These are phyloP conservation scores for Heterohyrax brucei DNA, from an alignment of 2,797 vertebrate genomes.

Conservation along the genomic window DNA sequence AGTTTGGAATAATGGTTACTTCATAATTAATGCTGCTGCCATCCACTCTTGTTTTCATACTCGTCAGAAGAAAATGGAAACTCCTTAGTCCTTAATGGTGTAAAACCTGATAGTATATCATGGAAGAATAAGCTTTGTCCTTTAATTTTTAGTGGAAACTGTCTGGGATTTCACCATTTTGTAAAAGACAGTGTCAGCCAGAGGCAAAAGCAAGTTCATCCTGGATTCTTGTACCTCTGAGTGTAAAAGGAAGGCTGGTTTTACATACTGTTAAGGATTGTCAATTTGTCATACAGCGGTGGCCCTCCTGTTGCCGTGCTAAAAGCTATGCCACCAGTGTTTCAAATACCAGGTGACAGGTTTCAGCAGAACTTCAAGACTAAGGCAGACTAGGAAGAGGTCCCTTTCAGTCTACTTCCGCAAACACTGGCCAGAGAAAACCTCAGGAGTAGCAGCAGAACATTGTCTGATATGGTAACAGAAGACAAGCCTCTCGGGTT, in stretches of 20 bases:
- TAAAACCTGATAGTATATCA: conserved; percentile 13
- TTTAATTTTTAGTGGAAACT: background rate
- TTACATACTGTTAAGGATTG: background rate
- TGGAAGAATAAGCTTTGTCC: background rate
- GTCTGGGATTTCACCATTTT: background rate
- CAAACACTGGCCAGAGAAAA: too few relatives aligned
- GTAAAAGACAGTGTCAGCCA: background rate
- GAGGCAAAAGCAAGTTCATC: background rate
- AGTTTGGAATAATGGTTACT: background rate
- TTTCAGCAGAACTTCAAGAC: too few relatives aligned
- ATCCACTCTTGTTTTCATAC: conserved; percentile 1
- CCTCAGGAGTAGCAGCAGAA: too few relatives aligned
- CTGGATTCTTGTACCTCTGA: background rate
- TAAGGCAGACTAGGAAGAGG: too few relatives aligned
- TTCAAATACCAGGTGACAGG: too few relatives aligned
- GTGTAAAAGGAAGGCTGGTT: background rate
- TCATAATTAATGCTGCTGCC: conserved; percentile 6
- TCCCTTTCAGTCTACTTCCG: too few relatives aligned
- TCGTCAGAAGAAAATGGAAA: conserved; percentile 56
- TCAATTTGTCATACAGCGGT: too few relatives aligned
- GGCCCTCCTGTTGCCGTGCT: too few relatives aligned
- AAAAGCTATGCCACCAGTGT: too few relatives aligned
- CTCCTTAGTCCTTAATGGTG: background rate
- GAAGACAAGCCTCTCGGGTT: too few relatives aligned
- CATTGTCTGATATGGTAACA: too few relatives aligned